Percentiles rank a stretch among this genome's conserved stretches.
Conservation (phyloP, 2,113 vertebrate species). For the Gavialis gangeticus region DNA sequence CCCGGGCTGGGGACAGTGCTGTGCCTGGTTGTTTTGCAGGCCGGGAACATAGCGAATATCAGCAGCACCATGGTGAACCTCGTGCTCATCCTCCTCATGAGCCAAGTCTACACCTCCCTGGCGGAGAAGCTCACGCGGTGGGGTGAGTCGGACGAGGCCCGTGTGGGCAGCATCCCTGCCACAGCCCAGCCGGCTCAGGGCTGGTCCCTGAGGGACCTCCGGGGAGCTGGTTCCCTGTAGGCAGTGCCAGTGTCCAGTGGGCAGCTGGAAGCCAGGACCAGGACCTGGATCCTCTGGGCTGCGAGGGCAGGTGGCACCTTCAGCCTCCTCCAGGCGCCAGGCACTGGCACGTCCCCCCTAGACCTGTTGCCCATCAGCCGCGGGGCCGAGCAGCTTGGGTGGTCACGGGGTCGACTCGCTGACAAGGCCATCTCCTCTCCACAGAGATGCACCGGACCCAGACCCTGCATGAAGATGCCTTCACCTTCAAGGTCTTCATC, state of each 20-base stretch:
- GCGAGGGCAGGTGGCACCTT: too few relatives aligned
- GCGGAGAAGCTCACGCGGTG: slow-evolving; percentile 83
- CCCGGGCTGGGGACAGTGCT: neutral
- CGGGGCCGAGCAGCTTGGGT: too few relatives aligned
- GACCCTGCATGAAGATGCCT: slow-evolving; percentile 63
- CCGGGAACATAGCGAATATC: slow-evolving; percentile 83
- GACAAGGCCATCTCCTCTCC: neutral
- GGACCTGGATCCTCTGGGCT: too few relatives aligned
- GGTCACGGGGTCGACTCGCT: too few relatives aligned
- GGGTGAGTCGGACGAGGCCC: slow-evolving; percentile 84
- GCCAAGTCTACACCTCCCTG: slow-evolving; percentile 75
- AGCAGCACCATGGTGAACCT: slow-evolving; percentile 81
- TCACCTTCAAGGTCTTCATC: slow-evolving; percentile 70
- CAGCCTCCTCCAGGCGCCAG: neutral
- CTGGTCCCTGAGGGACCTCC: slow-evolving; percentile 60
- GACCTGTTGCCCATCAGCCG: too few relatives aligned
- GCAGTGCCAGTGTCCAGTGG: too few relatives aligned
- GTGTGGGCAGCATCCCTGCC: slow-evolving; percentile 7
- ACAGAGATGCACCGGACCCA: slow-evolving; percentile 75
- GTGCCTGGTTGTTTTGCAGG: slow-evolving; percentile 53
- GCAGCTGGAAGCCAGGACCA: too few relatives aligned
- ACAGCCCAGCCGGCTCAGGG: neutral
- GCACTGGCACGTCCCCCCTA: too few relatives aligned
- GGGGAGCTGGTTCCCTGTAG: too few relatives aligned
- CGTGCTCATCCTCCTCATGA: slow-evolving; percentile 80